Base-by-base conservation (phyloP, 2,113 vertebrate species). In the Nothocercus nigrocapillus region DNA sequence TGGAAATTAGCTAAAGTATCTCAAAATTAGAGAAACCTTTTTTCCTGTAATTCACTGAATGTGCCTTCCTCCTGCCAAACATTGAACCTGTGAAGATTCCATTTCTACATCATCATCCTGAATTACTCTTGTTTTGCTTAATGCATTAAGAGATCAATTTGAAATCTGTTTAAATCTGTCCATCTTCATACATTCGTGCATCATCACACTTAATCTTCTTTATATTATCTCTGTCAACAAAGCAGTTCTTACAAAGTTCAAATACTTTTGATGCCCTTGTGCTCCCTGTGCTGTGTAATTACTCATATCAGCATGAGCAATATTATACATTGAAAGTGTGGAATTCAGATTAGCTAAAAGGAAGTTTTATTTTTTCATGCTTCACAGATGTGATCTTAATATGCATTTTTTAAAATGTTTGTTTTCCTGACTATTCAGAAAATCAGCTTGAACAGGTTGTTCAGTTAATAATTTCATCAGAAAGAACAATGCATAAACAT, bases 161-260 rank as follows among this genome's bases (percentile, higher is more conserved):
- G 32, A 4, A 84, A 21, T 74, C 68, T 85, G 63, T 88, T 94
- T 89, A 81, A 92, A 84, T 66, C 34, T 34, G 20, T 85, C 19
- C 69, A 67, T 66, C 44, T 70, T 38, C 70, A 68, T 74, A 78
- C 15, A 78, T 30, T 56, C 85, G 13, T 81, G 15, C 18, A 77
- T 89, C 80, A 93, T 91, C 77, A 87, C 54, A 91, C 19, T 51
- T 88, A 85, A 88, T 91, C 66, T 59, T 93, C 25, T 88, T 96
- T 93, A 77, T 47, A 78, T 66, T 94, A 22, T 32, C 76, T 88
- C 53, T 85, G 63, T 95, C 76, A 95, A 94, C 61, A 88, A 75
- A 78, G 25, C 17, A 80, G 24, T 45, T 94, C 75, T 90, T 85
- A 34, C 3, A 58, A 85, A 90, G 36, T 77, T 93, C 62, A 85